Percentiles rank a stretch among this genome's conserved stretches.
Evolutionary conservation across 2,888 invertebrate species (phyloP).

Genomic region (Caenorhabditis virilis): DNA sequence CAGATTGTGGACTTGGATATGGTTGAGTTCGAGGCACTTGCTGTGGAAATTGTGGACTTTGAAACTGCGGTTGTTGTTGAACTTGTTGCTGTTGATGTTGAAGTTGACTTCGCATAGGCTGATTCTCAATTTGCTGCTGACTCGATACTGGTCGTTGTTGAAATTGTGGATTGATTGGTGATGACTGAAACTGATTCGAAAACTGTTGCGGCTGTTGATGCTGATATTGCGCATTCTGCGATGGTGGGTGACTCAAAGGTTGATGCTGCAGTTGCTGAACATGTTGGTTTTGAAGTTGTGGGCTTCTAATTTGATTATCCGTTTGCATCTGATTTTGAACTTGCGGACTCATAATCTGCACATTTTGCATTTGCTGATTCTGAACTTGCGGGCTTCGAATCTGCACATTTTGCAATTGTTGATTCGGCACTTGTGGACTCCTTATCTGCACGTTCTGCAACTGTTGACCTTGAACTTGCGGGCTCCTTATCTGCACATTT

Average conservation of each 20-base stretch:
- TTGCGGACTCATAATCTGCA: conserved; percentile 1
- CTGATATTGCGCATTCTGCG: no score
- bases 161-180: not conserved
- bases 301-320: not conserved
- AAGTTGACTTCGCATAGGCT: conserved; percentile 5
- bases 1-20: not conserved
- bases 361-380: not conserved
- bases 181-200: no score
- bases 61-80: conserved; percentile 4
- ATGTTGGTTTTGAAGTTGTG: no score
- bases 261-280: conserved; percentile 3
- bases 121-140: no score
- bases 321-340: conserved; percentile 2
- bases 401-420: conserved; percentile 1
- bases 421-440: not conserved
- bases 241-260: no score
- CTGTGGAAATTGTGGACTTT: conserved; percentile 1
- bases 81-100: not conserved
- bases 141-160: not conserved
- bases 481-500: not conserved
- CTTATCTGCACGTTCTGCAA: conserved; percentile 4
- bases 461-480: conserved; percentile 3
- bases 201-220: no score
- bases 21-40: not conserved
- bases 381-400: not conserved